Evolutionary conservation across 2,888 invertebrate genomes (phyloP).

Genomic region (Cremastinae sp.): DNA sequence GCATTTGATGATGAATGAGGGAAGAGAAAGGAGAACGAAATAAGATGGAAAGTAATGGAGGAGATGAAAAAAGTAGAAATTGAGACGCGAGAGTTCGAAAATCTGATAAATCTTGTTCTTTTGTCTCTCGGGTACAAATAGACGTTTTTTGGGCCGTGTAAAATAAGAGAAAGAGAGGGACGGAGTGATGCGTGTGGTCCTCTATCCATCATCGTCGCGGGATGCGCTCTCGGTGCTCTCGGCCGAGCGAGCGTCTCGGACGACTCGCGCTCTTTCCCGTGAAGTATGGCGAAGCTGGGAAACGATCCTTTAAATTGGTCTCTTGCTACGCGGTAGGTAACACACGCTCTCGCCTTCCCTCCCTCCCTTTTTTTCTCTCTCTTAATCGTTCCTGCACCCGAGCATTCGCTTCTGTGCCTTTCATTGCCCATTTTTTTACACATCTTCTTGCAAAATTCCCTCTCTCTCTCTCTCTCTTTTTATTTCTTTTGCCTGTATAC

Average conservation of each 20-base stretch:
- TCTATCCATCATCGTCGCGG: slow-evolving; percentile 68
- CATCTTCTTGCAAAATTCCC: too few relatives aligned
- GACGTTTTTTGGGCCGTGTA: slow-evolving; percentile 1
- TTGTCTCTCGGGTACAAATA: neutral
- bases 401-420: neutral
- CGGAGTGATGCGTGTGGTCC: slow-evolving; percentile 65
- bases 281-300: slow-evolving; percentile 72
- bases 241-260: slow-evolving; percentile 74
- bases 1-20: too few relatives aligned
- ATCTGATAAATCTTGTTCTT: neutral
- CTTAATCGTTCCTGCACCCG: neutral
- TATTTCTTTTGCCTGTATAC: too few relatives aligned
- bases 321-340: slow-evolving; percentile 77
- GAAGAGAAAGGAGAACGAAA: too few relatives aligned
- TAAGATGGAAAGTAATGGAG: too few relatives aligned
- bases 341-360: slow-evolving; percentile 44
- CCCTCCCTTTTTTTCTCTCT: neutral
- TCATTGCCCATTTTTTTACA: neutral
- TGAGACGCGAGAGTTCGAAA: neutral
- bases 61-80: neutral
- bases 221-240: slow-evolving; percentile 64
- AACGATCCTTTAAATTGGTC: slow-evolving; percentile 79
- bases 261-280: slow-evolving; percentile 68
- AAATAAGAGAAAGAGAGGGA: slow-evolving; percentile 28
- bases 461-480: too few relatives aligned